These are phyloP conservation scores for Platerodrilus igneus DNA, from an alignment of 2,888 invertebrate genomes.

Conservation along the genomic window DNA sequence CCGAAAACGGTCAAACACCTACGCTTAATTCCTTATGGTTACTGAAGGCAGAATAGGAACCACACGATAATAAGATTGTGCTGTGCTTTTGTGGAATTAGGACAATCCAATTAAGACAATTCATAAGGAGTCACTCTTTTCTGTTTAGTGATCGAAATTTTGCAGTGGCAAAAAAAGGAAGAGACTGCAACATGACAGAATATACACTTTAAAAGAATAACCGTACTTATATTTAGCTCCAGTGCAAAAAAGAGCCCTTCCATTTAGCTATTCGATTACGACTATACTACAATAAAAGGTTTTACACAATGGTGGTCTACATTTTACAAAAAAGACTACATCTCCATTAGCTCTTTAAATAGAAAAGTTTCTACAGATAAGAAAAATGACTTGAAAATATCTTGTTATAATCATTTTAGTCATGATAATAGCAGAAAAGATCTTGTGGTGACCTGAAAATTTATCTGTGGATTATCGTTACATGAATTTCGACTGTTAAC, in stretches of 20 bases:
- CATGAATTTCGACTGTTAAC: constrained; percentile 2
- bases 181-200: constrained; percentile 3
- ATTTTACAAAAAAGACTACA: constrained; percentile 23
- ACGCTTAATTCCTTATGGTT: constrained; percentile 19
- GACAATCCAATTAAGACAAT: constrained; percentile 9
- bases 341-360: constrained; percentile 11
- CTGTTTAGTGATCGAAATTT: constrained; percentile 9
- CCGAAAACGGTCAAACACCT: constrained; percentile 14
- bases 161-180: constrained; percentile 4
- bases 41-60: constrained; percentile 22
- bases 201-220: constrained; percentile 8
- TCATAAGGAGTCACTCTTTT: constrained; percentile 12
- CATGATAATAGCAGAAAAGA: constrained; percentile 6
- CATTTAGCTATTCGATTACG: constrained; percentile 14
- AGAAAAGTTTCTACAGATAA: constrained; percentile 7
- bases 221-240: not conserved
- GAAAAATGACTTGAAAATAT: constrained; percentile 16
- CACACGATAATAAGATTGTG: constrained; percentile 9
- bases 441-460: constrained; percentile 6
- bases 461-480: constrained; percentile 15
- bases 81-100: constrained; percentile 4
- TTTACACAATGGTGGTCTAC: constrained; percentile 20
- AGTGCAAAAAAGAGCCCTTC: constrained; percentile 15
- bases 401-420: constrained; percentile 15
- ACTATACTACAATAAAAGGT: constrained; percentile 13